Evolutionary conservation across 2,888 invertebrate genomes (phyloP), one percentile per base, ranked within the genome.

Genomic region (Piscicola geometra): DNA sequence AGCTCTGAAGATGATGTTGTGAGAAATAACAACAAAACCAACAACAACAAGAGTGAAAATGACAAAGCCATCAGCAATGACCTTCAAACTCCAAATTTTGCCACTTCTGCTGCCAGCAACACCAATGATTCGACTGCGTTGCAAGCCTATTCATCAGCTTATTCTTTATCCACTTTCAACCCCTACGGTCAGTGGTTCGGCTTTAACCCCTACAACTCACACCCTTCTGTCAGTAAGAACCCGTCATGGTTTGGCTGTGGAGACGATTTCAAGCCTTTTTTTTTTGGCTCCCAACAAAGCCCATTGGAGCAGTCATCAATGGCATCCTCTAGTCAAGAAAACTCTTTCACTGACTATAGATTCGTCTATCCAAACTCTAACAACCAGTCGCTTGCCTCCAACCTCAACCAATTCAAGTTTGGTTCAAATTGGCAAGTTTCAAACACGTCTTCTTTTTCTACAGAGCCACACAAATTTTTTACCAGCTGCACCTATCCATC

Each of bases 151-250:
- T 47, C 50, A 15, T 47, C 50, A 15, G 21, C 50, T 47, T 47
- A 47, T 21, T 47, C 50, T 47, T 47, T 47, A 47, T 56, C 72
- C 2, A 50, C 50, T 2, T 56, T 72, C 56, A 56, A 50, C 47
- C 72, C 36, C 18, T 72, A 52, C 60, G 56, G 70, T 28, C 75
- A 75, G 28, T 75, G 75, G 75, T 75, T 75, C 25, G 75, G 75
- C 0, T 35, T 75, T n/a, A 60, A 33, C 35, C 75, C 75, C 5
- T 75, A 75, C 41, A 52, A 70, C 18, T 60, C 75, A 9, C 35
- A 60, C n/a, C 70, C 68, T 36, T 28, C 56, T 12, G 33, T 41
- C 47, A 0, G 47, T 0, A 72, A 72, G 30, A 52, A 52, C 32
- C 18, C 35, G n/a, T 21, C 15, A 9, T 72, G 72, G 72, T 72